These are phyloP conservation scores for Gambusia holbrooki DNA, from an alignment of 2,113 vertebrate genomes.

Conservation along the genomic window DNA sequence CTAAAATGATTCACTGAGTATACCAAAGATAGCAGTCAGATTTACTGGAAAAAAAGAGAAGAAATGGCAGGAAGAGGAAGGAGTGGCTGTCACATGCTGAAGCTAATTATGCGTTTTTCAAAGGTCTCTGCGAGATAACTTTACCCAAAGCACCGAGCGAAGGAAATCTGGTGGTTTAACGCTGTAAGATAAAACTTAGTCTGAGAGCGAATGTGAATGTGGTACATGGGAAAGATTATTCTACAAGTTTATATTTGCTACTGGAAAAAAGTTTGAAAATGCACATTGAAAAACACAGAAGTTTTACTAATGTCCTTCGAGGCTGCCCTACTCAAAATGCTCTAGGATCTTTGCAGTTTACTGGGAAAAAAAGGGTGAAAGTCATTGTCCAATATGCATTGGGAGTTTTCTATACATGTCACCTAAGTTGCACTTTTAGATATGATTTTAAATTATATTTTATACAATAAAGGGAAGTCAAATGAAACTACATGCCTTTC, in stretches of 20 bases:
- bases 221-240: no score
- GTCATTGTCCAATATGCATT: neutral
- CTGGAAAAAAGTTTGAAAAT: neutral
- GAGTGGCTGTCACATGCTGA: neutral
- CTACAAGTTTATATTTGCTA: neutral
- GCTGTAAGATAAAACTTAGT: neutral
- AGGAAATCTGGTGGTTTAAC: neutral
- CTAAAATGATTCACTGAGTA: slow-evolving; percentile 14
- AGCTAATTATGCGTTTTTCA: neutral
- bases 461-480: no score
- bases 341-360: neutral
- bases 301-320: neutral
- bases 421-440: no score
- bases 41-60: slow-evolving; percentile 12
- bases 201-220: no score
- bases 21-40: slow-evolving; percentile 7
- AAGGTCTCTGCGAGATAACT: neutral
- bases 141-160: neutral
- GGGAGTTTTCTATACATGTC: neutral
- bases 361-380: neutral
- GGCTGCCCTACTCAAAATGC: neutral
- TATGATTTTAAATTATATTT: no score
- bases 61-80: neutral
- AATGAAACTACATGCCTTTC: no score
- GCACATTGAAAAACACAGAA: neutral